Percentiles rank a stretch among this genome's conserved stretches.
Conservation (phyloP, 2,113 vertebrate genomes). For the Calypte anna region DNA sequence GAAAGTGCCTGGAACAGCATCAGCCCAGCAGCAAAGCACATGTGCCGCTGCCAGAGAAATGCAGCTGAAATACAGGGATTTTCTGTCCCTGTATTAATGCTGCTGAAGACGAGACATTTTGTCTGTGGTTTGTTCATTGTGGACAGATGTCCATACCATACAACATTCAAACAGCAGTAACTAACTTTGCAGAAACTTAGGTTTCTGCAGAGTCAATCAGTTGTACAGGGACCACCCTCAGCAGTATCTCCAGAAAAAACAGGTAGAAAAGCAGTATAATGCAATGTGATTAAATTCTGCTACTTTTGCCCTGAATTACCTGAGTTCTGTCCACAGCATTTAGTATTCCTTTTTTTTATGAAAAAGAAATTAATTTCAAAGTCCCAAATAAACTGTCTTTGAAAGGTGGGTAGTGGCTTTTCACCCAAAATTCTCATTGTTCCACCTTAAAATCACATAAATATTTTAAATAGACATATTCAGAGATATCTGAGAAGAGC, state of each 20-base stretch:
- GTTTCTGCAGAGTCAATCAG: background rate
- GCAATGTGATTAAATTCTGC: background rate
- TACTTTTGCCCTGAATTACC: background rate
- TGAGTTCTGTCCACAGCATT: background rate
- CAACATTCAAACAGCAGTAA: background rate
- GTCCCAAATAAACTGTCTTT: background rate
- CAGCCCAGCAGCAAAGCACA: accelerated
- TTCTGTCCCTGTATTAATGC: accelerated
- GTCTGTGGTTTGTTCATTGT: accelerated
- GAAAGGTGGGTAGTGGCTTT: background rate
- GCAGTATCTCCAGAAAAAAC: background rate
- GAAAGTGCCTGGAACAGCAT: background rate
- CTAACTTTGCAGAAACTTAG: background rate
- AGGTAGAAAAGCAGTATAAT: background rate
- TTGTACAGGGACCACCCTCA: background rate
- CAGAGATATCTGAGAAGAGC: background rate
- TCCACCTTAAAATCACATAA: background rate
- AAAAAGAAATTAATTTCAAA: background rate
- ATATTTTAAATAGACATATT: background rate
- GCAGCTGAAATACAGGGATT: accelerated
- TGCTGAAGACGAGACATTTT: background rate
- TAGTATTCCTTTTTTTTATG: background rate
- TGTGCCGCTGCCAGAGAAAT: background rate
- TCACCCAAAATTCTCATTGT: background rate
- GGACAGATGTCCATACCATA: background rate